Percentiles rank a stretch among this genome's conserved stretches.
These are phyloP conservation scores for Drosophila virilis DNA, from an alignment of 1,140 invertebrate genomes.

Conservation along the genomic window DNA sequence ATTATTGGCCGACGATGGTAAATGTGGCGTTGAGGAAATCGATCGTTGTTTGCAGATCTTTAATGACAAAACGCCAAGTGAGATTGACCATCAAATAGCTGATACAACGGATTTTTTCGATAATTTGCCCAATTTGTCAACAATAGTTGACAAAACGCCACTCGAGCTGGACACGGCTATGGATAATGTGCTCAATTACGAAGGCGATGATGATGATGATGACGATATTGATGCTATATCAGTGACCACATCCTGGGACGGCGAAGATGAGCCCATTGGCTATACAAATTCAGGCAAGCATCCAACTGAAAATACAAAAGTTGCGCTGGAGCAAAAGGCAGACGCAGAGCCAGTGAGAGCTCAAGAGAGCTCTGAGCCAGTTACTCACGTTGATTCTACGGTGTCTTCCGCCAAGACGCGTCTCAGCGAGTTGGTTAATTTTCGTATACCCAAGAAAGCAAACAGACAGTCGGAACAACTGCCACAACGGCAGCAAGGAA, in stretches of 20 bases:
- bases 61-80: conserved; percentile 8
- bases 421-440: background rate
- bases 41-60: conserved; percentile 21
- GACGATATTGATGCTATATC: conserved; percentile 50
- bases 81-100: conserved; percentile 24
- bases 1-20: background rate
- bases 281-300: background rate
- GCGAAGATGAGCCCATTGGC: conserved; percentile 27
- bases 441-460: conserved; percentile 20
- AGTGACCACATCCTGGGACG: conserved; percentile 49
- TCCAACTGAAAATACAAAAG: background rate
- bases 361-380: background rate
- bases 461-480: background rate
- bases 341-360: background rate
- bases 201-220: conserved; percentile 34
- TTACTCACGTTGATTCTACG: background rate
- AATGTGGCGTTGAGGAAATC: background rate
- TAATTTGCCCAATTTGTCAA: conserved; percentile 9
- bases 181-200: conserved; percentile 41
- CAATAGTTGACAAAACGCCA: conserved; percentile 1
- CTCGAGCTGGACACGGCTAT: conserved; percentile 13
- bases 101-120: conserved; percentile 20
- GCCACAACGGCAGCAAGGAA: background rate
- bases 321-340: background rate
- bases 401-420: background rate